Percentiles rank a stretch among this genome's conserved stretches.
Evolutionary conservation across 2,797 vertebrate genomes (phyloP).

Genomic region (Caiman crocodilus): DNA sequence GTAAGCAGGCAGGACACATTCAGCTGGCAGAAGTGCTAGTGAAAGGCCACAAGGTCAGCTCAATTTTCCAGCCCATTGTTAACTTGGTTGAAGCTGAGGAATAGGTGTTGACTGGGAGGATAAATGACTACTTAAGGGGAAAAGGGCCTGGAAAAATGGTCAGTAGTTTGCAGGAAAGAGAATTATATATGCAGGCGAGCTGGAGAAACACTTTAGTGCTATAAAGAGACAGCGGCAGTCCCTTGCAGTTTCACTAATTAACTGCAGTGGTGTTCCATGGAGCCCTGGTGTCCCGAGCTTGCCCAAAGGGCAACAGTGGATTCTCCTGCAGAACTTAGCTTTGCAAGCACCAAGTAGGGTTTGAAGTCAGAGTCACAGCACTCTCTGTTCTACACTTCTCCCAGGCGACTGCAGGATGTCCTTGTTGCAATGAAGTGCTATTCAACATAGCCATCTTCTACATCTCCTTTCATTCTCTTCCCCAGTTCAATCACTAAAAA

Average conservation of each 20-base stretch:
- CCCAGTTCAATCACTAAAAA: background rate
- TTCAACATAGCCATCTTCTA: too few relatives aligned
- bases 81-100: background rate
- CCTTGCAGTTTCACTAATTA: background rate
- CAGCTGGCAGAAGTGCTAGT: background rate
- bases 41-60: background rate
- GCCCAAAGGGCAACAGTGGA: too few relatives aligned
- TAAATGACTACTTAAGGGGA: background rate
- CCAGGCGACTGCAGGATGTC: background rate
- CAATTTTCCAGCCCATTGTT: background rate
- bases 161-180: background rate
- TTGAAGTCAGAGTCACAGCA: background rate
- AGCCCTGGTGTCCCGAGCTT: background rate
- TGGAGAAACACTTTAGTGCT: background rate
- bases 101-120: background rate
- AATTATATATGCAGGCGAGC: background rate
- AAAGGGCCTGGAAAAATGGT: background rate
- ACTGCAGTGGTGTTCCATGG: background rate
- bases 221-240: background rate
- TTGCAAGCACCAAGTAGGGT: too few relatives aligned
- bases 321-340: background rate
- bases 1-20: background rate
- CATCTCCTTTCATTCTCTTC: background rate
- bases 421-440: background rate
- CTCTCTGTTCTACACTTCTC: background rate